Conservation (phyloP, 2,113 vertebrate species). For the Pteropus alecto region DNA sequence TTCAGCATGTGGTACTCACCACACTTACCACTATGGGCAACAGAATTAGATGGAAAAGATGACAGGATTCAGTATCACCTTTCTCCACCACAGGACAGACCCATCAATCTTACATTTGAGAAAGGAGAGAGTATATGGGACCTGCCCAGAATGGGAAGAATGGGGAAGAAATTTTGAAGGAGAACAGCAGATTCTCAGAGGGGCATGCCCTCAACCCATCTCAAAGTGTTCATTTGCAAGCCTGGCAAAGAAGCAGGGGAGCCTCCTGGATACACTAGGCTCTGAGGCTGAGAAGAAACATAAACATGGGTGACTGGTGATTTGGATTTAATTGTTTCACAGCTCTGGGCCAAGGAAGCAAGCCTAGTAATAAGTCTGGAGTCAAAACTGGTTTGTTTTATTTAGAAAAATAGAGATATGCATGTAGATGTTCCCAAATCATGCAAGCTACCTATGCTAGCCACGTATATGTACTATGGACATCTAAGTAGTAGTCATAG, state of each 20-base stretch:
- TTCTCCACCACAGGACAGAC: not conserved
- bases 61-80: not conserved
- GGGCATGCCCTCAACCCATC: not conserved
- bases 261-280: not conserved
- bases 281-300: not conserved
- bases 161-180: not conserved
- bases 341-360: not conserved
- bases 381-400: not conserved
- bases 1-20: not conserved
- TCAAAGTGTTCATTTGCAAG: not conserved
- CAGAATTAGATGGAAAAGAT: not conserved
- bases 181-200: not conserved
- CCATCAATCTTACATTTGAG: not conserved
- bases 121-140: not conserved
- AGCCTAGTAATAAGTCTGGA: not conserved
- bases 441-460: not conserved
- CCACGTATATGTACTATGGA: not conserved
- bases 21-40: not conserved
- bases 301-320: not conserved
- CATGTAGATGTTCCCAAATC: not conserved
- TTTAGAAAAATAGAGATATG: not conserved
- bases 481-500: not conserved
- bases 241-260: not conserved
- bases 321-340: not conserved
- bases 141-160: not conserved